Evolutionary conservation across 2,113 vertebrate species (phyloP), one percentile per base, ranked within the genome.

Genomic region (Mustela nigripes): DNA sequence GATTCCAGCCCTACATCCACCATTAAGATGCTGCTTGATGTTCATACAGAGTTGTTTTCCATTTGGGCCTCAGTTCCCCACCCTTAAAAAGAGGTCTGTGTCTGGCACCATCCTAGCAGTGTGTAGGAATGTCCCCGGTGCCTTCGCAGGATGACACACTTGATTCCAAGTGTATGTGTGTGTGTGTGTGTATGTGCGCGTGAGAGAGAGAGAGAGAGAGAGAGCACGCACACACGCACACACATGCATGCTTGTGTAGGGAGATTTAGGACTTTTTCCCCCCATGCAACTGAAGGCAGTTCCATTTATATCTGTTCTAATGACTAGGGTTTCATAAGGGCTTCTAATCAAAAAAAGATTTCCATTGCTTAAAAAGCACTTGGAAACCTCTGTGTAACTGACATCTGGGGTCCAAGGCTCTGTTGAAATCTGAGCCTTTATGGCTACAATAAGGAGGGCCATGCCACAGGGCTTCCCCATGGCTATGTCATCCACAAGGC

Each of bases 311-410:
- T 83, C 45, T n/a, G 1, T 45, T 71, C 42, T 87, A 56, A 48
- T 19, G 26, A 80, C 63, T 71, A 63, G 48, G 63, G 39, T 63
- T 67, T 97, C 80, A 3, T 11, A 45, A 71, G 36, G 42, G 4
- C 65, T 69, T 92, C 21, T 85, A 53, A 69, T 76, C 7, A 87
- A 56, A 90, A 83, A 87, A 74, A 78, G 33, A 67, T 89, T 76
- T 76, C 82, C 56, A 62, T 42, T 9, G 11, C n/a, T 69, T 91
- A 58, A 36, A 71, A 89, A 21, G 33, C 39, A 19, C 18, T 90
- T 73, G 48, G 36, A 42, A 22, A 14, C 5, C 53, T 92, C 56
- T 7, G 31, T 50, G 9, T 87, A 33, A 39, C 26, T 69, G 56
- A 87, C 16, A 11, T 56, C 19, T 14, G 33, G 36, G 19, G 48